Base-by-base conservation (phyloP, 2,113 vertebrate genomes). In the Rhodinocichla rosea region DNA sequence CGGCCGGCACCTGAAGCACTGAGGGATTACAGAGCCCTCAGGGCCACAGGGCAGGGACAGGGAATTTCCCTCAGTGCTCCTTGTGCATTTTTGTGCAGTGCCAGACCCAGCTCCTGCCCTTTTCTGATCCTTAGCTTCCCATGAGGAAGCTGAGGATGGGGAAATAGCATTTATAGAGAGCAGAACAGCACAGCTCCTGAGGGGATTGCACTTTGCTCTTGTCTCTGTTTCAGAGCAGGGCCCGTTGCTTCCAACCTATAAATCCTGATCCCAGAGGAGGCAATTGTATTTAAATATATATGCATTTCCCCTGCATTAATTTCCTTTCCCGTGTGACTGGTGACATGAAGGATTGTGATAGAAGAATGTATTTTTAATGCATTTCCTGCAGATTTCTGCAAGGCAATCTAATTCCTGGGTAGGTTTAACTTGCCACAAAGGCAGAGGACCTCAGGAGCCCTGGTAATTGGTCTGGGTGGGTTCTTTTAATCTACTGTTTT, bases 281-380 rank as follows among this genome's bases (percentile, higher is more conserved):
- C 82, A 87, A 67, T 78, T 84, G 27, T 83, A 88, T 97, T 97
- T 96, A 92, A 90, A 79, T 88, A 59, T 50, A 67, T n/a, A 33
- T 78, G 83, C 53, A 49, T 92, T 92, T 88, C 40, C 78, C 76
- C 53, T 71, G 56, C 68, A 82, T 94, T 82, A n/a, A 53, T 94
- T 92, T 96, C 63, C 92, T 94, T 89, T 89, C 97, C 89, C 94
- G 63, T 81, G 93, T 93, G 96, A 89, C 85, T 89, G 95, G 83
- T 95, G 87, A 97, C 93, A 95, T 95, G 94, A 97, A 95, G 92
- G 97, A 94, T 93, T 95, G 89, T 95, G 97, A 93, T 56, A 96
- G 97, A 96, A 87, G 94, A 95, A 96, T 96, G 91, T 90, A 92
- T 94, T 97, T 97, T 97, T 97, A 97, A 97, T 97, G 97, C 94